phyloP scores from a whole-genome alignment of 2,797 vertebrate genomes.

The Anisognathus igniventris region DNA sequence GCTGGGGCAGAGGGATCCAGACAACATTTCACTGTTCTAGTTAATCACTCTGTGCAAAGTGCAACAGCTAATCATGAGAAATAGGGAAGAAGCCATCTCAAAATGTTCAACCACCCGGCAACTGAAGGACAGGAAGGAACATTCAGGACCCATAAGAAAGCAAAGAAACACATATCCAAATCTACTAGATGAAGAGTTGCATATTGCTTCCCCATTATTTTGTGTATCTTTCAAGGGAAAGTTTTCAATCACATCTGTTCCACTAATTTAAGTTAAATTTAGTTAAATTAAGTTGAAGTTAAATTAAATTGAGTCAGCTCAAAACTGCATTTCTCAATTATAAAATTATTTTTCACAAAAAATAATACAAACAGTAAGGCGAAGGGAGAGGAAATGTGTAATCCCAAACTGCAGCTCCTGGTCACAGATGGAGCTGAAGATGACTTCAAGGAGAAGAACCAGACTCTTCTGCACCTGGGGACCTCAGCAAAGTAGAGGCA shows the following conservation, averaged over 20 bases:
- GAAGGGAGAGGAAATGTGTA: background rate
- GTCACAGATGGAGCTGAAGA: background rate
- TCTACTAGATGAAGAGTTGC: background rate
- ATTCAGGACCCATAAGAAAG: background rate
- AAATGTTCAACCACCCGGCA: accelerated
- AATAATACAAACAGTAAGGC: accelerated
- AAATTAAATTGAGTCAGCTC: background rate
- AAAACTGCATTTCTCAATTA: background rate
- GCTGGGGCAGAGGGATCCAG: background rate
- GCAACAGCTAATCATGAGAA: background rate
- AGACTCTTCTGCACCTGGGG: background rate
- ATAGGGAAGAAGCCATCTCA: background rate
- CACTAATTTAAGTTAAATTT: background rate
- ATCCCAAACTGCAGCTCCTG: background rate
- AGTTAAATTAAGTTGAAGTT: background rate
- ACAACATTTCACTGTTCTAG: background rate
- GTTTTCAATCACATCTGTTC: background rate
- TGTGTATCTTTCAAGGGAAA: background rate
- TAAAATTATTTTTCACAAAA: background rate
- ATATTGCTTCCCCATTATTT: background rate
- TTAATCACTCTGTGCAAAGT: background rate
- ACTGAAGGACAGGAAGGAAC: background rate
- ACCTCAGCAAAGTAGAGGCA: background rate
- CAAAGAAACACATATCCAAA: background rate
- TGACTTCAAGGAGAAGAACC: background rate